Evolutionary conservation across 2,113 vertebrate genomes (phyloP), one percentile per base, ranked within the genome.

Genomic region (Sarotherodon lohbergeri): DNA sequence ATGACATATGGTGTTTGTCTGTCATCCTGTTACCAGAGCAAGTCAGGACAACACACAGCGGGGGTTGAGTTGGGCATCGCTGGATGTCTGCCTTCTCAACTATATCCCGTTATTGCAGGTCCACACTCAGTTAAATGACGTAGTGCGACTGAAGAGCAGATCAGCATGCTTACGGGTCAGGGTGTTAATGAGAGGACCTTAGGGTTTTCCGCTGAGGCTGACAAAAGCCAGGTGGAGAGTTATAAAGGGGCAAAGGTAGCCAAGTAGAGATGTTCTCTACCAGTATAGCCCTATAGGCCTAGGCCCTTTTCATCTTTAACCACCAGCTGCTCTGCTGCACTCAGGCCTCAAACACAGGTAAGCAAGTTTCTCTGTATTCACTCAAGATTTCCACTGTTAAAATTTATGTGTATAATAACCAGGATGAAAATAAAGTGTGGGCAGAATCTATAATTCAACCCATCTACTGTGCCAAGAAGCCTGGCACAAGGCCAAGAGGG

Each of bases 1-100:
- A 39, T 87, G 94, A 59, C 95, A 94, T 94, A 90, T 95, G 95
- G 94, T 91, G 90, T 93, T 88, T 91, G 83, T 89, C 81, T 3
- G 66, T 86, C 29, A 82, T 71, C 56, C 7, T 54, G 82, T 73
- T 46, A 90, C 80, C 57, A 6, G 85, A 85, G 89, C 46, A 91
- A 86, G 82, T 76, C 24, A 87, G 91, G 91, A 16, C 86, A 81
- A 22, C 41, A 78, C 87, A 7, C 92, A 92, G 90, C 87, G 57
- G 81, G 91, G 85, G 80, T n/a, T 81, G 48, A 87, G 50, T 17
- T 84, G 73, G 79, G 79, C 81, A 87, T 90, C 57, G 41, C 73
- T 55, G 39, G 83, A 81, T 46, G 87, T 81, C 80, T 66, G 82
- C 63, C 66, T 86, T 83, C 86, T 91, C 63, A 91, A 91, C 88